Evolutionary conservation across 2,888 invertebrate species (phyloP).

Genomic region (Lottia scabra): DNA sequence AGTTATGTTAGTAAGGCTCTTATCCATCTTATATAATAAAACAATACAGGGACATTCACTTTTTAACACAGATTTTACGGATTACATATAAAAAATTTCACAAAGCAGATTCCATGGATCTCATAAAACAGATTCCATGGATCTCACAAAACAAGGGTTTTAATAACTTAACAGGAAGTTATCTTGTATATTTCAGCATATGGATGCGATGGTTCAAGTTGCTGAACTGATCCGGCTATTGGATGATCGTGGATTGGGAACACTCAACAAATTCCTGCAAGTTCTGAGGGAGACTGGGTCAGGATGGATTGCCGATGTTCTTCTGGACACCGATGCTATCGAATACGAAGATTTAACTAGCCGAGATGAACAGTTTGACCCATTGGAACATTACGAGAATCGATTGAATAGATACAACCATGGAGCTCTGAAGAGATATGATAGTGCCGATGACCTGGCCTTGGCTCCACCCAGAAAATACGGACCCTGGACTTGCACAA

Average conservation of each 20-base stretch:
- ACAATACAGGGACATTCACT: too few relatives aligned
- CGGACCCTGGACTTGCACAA: not conserved
- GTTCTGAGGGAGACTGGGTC: conserved; percentile 32
- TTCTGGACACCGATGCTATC: conserved; percentile 33
- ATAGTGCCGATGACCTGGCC: not conserved
- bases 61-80: too few relatives aligned
- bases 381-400: not conserved
- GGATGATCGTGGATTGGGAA: conserved; percentile 24
- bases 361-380: not conserved
- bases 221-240: conserved; percentile 23
- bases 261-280: conserved; percentile 32
- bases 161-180: too few relatives aligned
- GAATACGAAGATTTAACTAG: conserved; percentile 13
- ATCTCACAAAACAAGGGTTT: too few relatives aligned
- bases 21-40: too few relatives aligned
- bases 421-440: not conserved
- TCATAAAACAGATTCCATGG: too few relatives aligned
- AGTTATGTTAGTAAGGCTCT: too few relatives aligned
- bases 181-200: conserved; percentile 7
- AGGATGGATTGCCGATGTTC: conserved; percentile 31
- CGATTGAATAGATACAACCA: not conserved
- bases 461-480: not conserved
- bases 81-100: too few relatives aligned
- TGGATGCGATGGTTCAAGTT: conserved; percentile 23
- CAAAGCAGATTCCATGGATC: too few relatives aligned